These are phyloP conservation scores for Panurus biarmicus DNA, from an alignment of 2,113 vertebrate species.

Conservation along the genomic window DNA sequence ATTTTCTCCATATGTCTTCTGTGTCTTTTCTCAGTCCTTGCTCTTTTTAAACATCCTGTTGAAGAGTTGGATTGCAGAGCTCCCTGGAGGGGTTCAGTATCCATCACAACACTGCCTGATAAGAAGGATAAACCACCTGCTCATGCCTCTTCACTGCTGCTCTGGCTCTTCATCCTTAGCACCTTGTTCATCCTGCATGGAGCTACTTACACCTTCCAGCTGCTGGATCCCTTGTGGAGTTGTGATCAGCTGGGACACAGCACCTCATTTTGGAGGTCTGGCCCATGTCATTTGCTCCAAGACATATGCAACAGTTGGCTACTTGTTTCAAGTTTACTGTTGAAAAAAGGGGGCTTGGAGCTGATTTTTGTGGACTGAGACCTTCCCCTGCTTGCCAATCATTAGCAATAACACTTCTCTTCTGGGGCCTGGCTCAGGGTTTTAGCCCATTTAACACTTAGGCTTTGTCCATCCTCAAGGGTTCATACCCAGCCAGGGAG, in stretches of 20 bases:
- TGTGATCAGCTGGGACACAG: not conserved
- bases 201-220: fast-evolving
- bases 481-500: not conserved
- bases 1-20: not conserved
- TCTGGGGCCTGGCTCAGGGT: not conserved
- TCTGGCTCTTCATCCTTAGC: not conserved
- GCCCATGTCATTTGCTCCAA: not conserved
- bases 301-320: fast-evolving
- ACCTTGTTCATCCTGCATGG: not conserved
- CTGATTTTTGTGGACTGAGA: not conserved
- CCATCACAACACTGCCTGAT: not conserved
- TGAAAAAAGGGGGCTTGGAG: not conserved
- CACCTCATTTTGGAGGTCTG: not conserved
- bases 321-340: not conserved
- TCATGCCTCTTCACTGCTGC: not conserved
- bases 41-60: not conserved
- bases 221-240: not conserved
- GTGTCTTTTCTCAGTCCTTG: not conserved
- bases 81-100: not conserved
- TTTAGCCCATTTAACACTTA: not conserved
- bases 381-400: fast-evolving
- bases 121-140: not conserved
- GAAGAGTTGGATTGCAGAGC: not conserved
- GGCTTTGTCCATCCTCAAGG: not conserved
- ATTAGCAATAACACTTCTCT: not conserved